A percentile compares a stretch with the other conserved stretches of the same genome.
phyloP scores from a whole-genome alignment of 1,140 invertebrate genomes.

The Papilio polyxenes region DNA sequence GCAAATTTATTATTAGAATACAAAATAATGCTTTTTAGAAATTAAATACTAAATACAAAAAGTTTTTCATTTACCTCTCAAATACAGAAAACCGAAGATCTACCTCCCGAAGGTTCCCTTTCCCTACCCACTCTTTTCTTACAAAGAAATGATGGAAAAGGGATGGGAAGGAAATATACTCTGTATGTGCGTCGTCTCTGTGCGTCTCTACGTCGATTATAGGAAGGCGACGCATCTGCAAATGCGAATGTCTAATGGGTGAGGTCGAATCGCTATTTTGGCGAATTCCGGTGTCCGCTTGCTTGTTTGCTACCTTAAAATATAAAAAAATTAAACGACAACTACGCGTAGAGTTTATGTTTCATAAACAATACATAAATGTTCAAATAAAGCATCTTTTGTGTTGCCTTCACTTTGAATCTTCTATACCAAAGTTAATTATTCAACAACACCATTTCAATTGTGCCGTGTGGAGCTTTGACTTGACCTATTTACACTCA shows the following conservation, averaged over 20 bases:
- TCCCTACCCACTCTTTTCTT: too few relatives aligned
- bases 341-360: not conserved
- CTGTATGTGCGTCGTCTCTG: too few relatives aligned
- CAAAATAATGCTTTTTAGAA: not conserved
- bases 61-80: not conserved
- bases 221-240: too few relatives aligned
- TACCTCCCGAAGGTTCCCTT: too few relatives aligned
- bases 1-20: not conserved
- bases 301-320: not conserved
- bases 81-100: too few relatives aligned
- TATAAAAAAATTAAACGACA: not conserved
- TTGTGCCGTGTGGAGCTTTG: slow-evolving; percentile 11
- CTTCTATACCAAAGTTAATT: slow-evolving; percentile 27
- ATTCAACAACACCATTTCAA: slow-evolving; percentile 31
- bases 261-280: too few relatives aligned
- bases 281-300: not conserved
- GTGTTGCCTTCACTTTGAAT: slow-evolving; percentile 22
- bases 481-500: slow-evolving; percentile 37
- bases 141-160: too few relatives aligned
- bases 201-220: too few relatives aligned
- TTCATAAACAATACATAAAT: slow-evolving; percentile 16
- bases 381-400: slow-evolving; percentile 10
- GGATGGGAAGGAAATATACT: too few relatives aligned
- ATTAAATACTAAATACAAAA: not conserved
- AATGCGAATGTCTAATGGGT: too few relatives aligned